Evolutionary conservation across 2,113 vertebrate genomes (phyloP), one percentile per base, ranked within the genome.

Genomic region (Rhegmatorhina hoffmannsi): DNA sequence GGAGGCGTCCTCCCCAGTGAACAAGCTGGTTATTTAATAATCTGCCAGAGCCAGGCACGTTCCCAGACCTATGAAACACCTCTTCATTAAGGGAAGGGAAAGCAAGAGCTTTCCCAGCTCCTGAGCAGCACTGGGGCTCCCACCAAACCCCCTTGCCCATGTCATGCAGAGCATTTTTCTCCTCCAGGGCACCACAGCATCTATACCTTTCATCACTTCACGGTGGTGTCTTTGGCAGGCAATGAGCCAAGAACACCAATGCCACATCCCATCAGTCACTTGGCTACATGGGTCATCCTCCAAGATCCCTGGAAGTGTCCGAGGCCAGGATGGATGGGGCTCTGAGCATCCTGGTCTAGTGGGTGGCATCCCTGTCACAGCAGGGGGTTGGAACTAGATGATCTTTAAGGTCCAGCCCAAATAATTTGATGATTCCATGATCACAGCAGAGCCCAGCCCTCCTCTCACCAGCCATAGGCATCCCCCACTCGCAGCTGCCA

Each of bases 191-290:
- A 49, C 8, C 3, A 0, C 12, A 7, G 13, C 7, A 1, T 10
- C 55, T 28, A 72, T 4, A 0, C 60, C 29, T 38, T 7, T 17
- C 40, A 13, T 38, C 11, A 0, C 11, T 38, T 29, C 13, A 2
- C 16, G 1, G 0, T 0, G 3, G 46, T 19, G 73, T 0, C 11
- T 83, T 33, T 40, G 15, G 36, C 58, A 64, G 44, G 34, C 36
- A 34, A 5, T 0, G 11, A 72, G 66, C 26, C 56, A 7, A 52
- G 21, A 73, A 19, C 66, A 24, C 14, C 70, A 5, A 13, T 6
- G 26, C 46, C 0, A 0, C 0, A 0, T 52, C 80, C 80, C 77
- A 17, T 6, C 72, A 12, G 33, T 28, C 0, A 0, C 46, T 63
- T 10, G 2, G 59, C 16, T 12, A 3, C 1, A 0, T 12, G 55